Percentiles rank a stretch among this genome's conserved stretches.
phyloP scores from a whole-genome alignment of 2,113 vertebrate species.

The Bubalus kerabau region DNA sequence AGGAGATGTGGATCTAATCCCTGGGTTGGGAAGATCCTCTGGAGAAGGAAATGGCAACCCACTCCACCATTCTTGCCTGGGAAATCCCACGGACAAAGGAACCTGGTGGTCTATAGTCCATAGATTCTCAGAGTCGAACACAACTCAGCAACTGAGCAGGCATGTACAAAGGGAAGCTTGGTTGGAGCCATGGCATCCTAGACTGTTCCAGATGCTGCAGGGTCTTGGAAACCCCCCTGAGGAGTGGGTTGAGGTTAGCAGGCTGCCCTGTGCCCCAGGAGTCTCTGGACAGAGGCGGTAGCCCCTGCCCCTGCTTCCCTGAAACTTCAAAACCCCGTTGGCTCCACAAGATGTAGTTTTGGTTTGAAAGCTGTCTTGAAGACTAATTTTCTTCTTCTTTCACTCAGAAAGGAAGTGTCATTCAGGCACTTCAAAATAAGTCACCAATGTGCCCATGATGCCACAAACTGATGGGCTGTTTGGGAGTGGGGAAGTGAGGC shows the following conservation, averaged over 20 bases:
- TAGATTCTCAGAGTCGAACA: not conserved
- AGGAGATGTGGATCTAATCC: not conserved
- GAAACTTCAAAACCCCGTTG: not conserved
- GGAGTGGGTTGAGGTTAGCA: not conserved
- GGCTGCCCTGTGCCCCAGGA: not conserved
- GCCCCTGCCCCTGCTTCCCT: not conserved
- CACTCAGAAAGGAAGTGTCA: conserved; percentile 33
- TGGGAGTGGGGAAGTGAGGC: not conserved
- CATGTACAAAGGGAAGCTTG: not conserved
- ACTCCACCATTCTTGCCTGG: not conserved
- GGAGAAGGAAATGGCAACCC: not conserved
- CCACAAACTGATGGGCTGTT: not conserved
- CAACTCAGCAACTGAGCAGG: not conserved
- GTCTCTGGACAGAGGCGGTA: not conserved
- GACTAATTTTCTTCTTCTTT: conserved; percentile 41
- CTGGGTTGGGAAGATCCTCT: not conserved
- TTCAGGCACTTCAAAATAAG: conserved; percentile 47
- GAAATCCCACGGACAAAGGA: not conserved
- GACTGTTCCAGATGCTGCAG: not conserved
- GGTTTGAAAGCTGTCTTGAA: conserved; percentile 33
- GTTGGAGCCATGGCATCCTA: not conserved
- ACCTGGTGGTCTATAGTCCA: not conserved
- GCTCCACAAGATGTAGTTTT: not conserved
- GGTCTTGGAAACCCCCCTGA: not conserved
- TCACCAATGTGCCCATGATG: conserved; percentile 13